Base-by-base conservation (phyloP, 2,797 vertebrate genomes). In the Epinephelus coioides region DNA sequence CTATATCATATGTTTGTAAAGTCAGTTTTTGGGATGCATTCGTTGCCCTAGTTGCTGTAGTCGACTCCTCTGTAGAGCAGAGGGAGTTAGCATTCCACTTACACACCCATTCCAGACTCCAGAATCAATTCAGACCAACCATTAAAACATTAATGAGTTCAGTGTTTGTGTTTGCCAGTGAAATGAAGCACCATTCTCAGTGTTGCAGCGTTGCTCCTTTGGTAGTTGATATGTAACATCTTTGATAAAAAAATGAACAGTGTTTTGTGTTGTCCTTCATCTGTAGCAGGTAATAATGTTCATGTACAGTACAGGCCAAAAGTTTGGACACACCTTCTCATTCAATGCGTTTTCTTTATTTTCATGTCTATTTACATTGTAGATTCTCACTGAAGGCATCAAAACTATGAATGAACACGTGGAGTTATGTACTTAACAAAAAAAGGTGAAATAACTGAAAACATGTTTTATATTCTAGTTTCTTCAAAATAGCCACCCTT, bases 111-210 rank as follows among this genome's bases (percentile, higher is more conserved):
- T 78, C 76, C 69, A 78, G 76, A 67, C 80, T 72, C 51, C 43
- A 69, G 59, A 83, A 75, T 89, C 76, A 79, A 64, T 82, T 83
- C 55, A 73, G 78, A 75, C 49, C 38, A 47, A 30, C 51, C 71
- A 84, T 76, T 87, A 51, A 86, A 86, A 82, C 76, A 84, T 86
- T 84, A 79, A 91, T 86, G 83, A 86, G 76, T 77, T 77, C 69
- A 82, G 71, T 73, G 78, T 85, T 78, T 76, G 67, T 88, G 82
- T 82, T 86, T 76, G 82, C 81, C 62, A 56, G 71, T 85, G 86
- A 85, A 88, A 80, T 69, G 40, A 83, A 71, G 76, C 82, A 78
- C 73, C 69, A 19, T 66, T 81, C 62, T 30, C 60, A 61, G n/a
- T 46, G 61, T 66, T 64, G 53, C 69, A 81, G 54, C 70, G 9